These are phyloP conservation scores for Phaonia tiefii DNA, from an alignment of 2,888 invertebrate species.

Conservation along the genomic window DNA sequence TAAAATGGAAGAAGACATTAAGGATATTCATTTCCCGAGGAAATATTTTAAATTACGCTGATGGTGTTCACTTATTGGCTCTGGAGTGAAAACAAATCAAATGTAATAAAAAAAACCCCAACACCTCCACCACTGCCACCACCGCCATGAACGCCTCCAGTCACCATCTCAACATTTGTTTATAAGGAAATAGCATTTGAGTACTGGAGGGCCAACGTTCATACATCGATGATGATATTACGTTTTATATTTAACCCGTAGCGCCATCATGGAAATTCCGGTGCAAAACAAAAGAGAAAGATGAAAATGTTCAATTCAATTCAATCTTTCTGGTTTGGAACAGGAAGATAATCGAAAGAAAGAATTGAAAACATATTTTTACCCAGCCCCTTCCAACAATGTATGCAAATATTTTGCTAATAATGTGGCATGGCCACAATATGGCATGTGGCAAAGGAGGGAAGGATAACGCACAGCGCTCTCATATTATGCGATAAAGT, in stretches of 20 bases:
- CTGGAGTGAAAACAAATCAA: slow-evolving; percentile 26
- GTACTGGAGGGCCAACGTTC: slow-evolving; percentile 5
- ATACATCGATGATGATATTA: neutral
- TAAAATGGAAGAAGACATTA: slow-evolving; percentile 27
- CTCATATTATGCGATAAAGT: too few species aligned
- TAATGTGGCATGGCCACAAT: slow-evolving; percentile 36
- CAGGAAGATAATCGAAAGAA: neutral
- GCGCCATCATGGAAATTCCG: slow-evolving; percentile 20
- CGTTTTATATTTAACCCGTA: neutral
- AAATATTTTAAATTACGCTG: slow-evolving; percentile 48
- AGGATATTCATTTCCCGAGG: slow-evolving; percentile 60
- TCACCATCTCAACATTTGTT: neutral
- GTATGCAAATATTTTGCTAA: slow-evolving; percentile 51
- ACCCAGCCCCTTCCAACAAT: neutral
- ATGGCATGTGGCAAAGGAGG: neutral
- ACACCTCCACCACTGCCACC: neutral
- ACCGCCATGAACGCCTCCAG: neutral
- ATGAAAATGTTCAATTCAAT: slow-evolving; percentile 37
- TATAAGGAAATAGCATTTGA: slow-evolving; percentile 59
- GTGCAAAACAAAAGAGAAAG: slow-evolving; percentile 2
- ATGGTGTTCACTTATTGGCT: slow-evolving; percentile 28
- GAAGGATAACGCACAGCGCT: neutral
- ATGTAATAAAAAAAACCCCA: slow-evolving; percentile 1
- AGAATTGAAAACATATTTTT: slow-evolving; percentile 16
- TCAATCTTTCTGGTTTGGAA: neutral